These are phyloP conservation scores for Addax nasomaculatus DNA, from an alignment of 2,113 vertebrate genomes.

Conservation along the genomic window DNA sequence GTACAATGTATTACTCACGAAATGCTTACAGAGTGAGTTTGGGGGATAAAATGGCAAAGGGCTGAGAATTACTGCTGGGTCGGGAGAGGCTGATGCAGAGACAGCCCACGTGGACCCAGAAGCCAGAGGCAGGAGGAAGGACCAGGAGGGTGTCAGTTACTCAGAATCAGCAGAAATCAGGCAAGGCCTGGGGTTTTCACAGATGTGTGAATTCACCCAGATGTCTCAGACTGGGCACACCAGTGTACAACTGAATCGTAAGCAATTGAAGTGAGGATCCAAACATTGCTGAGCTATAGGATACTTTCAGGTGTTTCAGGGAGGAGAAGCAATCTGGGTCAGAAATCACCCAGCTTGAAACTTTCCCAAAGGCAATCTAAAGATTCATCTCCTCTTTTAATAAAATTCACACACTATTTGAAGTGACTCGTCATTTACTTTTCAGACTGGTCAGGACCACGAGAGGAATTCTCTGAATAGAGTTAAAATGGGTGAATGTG, in stretches of 20 bases:
- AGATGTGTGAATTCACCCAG: not conserved
- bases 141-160: not conserved
- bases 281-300: not conserved
- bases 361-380: not conserved
- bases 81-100: not conserved
- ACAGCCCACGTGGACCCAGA: not conserved
- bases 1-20: not conserved
- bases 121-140: not conserved
- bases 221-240: not conserved
- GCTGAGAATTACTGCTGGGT: not conserved
- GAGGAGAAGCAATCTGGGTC: not conserved
- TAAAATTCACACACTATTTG: not conserved
- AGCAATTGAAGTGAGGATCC: not conserved
- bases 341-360: not conserved
- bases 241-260: not conserved
- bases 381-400: not conserved
- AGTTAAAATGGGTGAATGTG: conserved; percentile 6
- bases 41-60: not conserved
- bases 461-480: not conserved
- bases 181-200: not conserved
- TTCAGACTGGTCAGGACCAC: not conserved
- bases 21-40: not conserved
- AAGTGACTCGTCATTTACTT: not conserved
- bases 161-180: not conserved
- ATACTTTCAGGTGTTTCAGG: not conserved